Base-by-base conservation (phyloP, 1,140 invertebrate genomes). In the Saccostrea glomerata region DNA sequence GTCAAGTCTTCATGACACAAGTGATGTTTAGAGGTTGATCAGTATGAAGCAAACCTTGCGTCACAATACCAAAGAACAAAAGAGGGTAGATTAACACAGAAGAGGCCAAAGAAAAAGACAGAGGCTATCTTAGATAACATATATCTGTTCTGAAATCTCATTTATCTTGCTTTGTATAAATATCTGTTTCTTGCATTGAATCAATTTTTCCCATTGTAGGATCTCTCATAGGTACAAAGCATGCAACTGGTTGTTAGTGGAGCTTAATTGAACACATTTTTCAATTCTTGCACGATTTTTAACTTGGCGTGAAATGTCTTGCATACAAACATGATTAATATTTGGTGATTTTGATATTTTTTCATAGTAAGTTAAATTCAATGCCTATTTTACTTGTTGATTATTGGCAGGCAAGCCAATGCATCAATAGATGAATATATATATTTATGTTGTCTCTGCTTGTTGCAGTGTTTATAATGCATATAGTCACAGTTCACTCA, bases 51-150 rank as follows among this genome's bases (percentile, higher is more conserved):
- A 77, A 15, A 30, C 13, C 70, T 36, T 77, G 23, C 25, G 70
- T 77, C 25, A 66, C 23, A 77, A 77, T 77, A 77, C 70, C 70
- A 77, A 77, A 77, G 70, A 77, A 77, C 70, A 77, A 77, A 30
- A 36, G 30, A 30, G 15, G 70, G 25, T 77, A 25, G 23, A 30
- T 36, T 15, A 77, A 30, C 12, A 77, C 70, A 30, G 23, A 77
- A 77, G 70, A 77, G 70, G 70, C 70, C 70, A 77, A 77, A 77
- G 70, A 36, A 77, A 30, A 30, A 36, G 11, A 77, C 25, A 30
- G 60, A 36, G 70, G 58, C 58, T n/a, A 63, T 63, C 58, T 63
- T 36, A 77, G 70, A 77, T 73, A 30, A 30, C 25, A 77, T 77
- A 30, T 30, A 17, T 77, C 13, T 77, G 30, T 77, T 13, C 15